Conservation (phyloP, 2,888 invertebrate species). For the Acanthococcus lagerstroemiae region DNA sequence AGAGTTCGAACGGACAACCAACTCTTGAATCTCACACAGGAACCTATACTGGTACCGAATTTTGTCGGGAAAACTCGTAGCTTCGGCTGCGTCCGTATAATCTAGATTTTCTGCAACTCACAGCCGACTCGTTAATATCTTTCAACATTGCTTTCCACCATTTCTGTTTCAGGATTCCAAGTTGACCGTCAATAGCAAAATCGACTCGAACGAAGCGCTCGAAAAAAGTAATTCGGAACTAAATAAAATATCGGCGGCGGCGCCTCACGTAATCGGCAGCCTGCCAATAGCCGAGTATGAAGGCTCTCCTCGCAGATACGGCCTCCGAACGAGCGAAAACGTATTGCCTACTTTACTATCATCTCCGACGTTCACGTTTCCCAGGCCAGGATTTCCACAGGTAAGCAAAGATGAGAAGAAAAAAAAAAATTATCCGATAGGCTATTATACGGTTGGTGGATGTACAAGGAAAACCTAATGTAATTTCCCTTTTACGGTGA, state of each 20-base stretch:
- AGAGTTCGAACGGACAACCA: too few species aligned
- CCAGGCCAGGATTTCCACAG: constrained; percentile 81
- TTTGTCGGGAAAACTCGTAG: too few species aligned
- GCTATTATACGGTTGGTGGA: not conserved
- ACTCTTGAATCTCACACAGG: too few species aligned
- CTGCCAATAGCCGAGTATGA: constrained; percentile 89
- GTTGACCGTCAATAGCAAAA: constrained; percentile 1
- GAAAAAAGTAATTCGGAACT: constrained; percentile 33
- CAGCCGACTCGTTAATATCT: too few species aligned
- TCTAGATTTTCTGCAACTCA: too few species aligned
- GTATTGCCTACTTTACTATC: constrained; percentile 47
- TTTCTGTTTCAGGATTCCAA: constrained; percentile 12
- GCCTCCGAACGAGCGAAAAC: constrained; percentile 47
- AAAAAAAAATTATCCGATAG: not conserved
- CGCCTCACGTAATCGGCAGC: constrained; percentile 62
- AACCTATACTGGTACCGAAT: too few species aligned
- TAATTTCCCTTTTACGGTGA: too few species aligned
- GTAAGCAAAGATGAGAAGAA: constrained; percentile 33
- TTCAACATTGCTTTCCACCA: not conserved
- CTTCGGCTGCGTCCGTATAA: too few species aligned
- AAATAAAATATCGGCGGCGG: constrained; percentile 34
- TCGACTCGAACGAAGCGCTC: not conserved
- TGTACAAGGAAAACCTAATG: too few species aligned
- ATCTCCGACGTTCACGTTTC: constrained; percentile 60
- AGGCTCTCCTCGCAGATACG: constrained; percentile 79